phyloP scores from a whole-genome alignment of 1,140 invertebrate species.

The Panagrolaimus sp. region DNA sequence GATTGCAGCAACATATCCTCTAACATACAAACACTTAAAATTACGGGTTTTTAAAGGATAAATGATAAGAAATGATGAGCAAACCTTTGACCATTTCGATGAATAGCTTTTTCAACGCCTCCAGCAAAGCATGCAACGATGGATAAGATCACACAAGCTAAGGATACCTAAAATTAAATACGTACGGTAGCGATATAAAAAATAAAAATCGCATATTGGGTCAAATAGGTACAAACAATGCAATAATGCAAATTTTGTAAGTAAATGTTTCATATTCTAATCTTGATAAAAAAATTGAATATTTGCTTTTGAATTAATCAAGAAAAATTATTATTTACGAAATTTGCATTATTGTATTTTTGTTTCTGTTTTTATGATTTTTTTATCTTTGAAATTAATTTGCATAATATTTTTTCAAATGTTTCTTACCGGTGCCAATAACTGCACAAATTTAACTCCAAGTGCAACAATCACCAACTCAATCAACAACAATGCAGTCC shows the following conservation, averaged over 20 bases:
- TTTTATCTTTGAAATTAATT: not conserved
- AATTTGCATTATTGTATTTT: not conserved
- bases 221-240: not conserved
- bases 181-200: not conserved
- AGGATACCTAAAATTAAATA: conserved; percentile 41
- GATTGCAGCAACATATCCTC: conserved; percentile 53
- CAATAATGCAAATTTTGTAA: not conserved
- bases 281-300: too few species aligned
- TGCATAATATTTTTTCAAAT: not conserved
- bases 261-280: too few species aligned
- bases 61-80: conserved; percentile 14
- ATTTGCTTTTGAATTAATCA: too few species aligned
- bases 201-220: not conserved
- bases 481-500: conserved; percentile 49
- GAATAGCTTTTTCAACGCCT: conserved; percentile 56
- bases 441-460: conserved; percentile 58
- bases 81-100: conserved; percentile 54
- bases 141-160: conserved; percentile 56
- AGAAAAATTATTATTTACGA: too few species aligned
- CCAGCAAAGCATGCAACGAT: conserved; percentile 57
- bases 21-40: conserved; percentile 54
- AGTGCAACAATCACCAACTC: conserved; percentile 57
- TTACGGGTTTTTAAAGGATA: conserved; percentile 4
- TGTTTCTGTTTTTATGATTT: not conserved
- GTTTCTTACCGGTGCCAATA: conserved; percentile 50